Evolutionary conservation across 2,888 invertebrate species (phyloP).

Genomic region (Norana najaformis): DNA sequence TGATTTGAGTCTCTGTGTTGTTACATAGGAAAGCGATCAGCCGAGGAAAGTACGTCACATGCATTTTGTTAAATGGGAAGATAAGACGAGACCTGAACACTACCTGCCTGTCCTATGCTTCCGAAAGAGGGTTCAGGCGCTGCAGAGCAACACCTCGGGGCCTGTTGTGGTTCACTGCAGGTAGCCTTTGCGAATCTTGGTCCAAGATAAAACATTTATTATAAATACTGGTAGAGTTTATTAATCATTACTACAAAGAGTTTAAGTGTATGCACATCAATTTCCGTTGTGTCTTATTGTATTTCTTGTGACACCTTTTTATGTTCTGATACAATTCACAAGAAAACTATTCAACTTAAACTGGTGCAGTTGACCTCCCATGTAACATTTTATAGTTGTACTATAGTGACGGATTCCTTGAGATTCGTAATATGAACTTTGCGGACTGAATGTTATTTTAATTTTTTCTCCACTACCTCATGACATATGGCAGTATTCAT

Average conservation of each 20-base stretch:
- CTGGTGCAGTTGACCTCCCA: too few species aligned
- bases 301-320: too few species aligned
- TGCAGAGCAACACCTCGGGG: background rate
- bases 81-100: constrained; percentile 24
- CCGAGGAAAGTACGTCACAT: constrained; percentile 27
- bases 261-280: background rate
- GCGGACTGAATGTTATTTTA: background rate
- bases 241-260: background rate
- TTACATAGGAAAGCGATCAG: background rate
- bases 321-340: background rate
- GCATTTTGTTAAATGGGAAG: constrained; percentile 28
- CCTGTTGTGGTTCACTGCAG: constrained; percentile 33
- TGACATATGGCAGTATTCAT: too few species aligned
- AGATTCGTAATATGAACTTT: background rate
- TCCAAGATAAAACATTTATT: background rate
- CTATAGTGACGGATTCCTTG: background rate
- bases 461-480: background rate
- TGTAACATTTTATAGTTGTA: too few species aligned
- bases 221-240: background rate
- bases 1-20: background rate
- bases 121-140: constrained; percentile 1
- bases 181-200: background rate
- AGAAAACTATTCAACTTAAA: background rate
- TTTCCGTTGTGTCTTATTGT: too few species aligned
- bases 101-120: constrained; percentile 23